phyloP scores from a whole-genome alignment of 2,888 invertebrate species.

The Marasmarcha lunaedactyla region DNA sequence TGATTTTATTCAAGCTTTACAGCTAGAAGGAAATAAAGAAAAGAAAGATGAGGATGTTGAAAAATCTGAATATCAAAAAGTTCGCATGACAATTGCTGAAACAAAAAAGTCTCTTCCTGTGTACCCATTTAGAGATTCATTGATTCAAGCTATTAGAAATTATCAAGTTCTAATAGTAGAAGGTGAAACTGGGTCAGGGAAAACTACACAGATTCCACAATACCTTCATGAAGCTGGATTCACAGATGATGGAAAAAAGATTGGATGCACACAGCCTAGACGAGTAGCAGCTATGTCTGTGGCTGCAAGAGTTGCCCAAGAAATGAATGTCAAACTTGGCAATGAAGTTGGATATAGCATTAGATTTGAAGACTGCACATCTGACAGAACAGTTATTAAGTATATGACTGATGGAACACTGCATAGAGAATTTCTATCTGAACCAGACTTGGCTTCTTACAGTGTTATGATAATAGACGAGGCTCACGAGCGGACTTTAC shows the following conservation, averaged over 20 bases:
- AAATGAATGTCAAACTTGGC: conserved; percentile 96
- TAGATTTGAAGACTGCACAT: conserved; percentile 99
- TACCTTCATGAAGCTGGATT: conserved; percentile 96
- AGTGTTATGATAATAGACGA: conserved; percentile 99
- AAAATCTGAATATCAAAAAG: conserved; percentile 74
- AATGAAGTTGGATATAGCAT: conserved; percentile 93
- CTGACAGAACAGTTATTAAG: conserved; percentile 95
- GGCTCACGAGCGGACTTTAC: conserved; percentile 97
- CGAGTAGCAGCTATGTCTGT: conserved; percentile 99
- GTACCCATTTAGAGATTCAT: conserved; percentile 88
- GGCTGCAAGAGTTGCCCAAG: conserved; percentile 96
- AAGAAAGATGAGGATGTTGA: conserved; percentile 70
- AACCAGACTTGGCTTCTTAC: conserved; percentile 95
- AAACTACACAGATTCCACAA: conserved; percentile 99
- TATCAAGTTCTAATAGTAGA: conserved; percentile 95
- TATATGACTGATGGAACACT: conserved; percentile 99
- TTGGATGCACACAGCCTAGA: conserved; percentile 97
- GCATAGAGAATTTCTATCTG: conserved; percentile 95
- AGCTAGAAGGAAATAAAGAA: conserved; percentile 78
- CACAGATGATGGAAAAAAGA: conserved; percentile 84
- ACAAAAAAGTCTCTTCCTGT: conserved; percentile 94
- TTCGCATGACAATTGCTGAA: conserved; percentile 87
- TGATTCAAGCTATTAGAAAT: conserved; percentile 91
- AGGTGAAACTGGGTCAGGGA: conserved; percentile 98
- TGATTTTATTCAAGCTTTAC: conserved; percentile 93